Percentiles rank a stretch among this genome's conserved stretches.
Conservation (phyloP, 2,888 invertebrate species). For the Schizaphis graminum region DNA sequence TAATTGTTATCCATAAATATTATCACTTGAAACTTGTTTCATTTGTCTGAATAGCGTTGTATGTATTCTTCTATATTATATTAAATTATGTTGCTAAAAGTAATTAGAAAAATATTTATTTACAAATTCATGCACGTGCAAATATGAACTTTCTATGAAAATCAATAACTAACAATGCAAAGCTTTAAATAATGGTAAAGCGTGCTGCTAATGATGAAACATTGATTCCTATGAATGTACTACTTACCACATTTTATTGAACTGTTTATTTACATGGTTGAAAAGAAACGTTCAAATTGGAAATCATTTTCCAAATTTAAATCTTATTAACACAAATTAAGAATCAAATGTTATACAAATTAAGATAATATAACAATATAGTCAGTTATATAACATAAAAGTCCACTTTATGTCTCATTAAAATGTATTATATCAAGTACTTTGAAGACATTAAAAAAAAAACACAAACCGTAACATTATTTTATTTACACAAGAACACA, state of each 20-base stretch:
- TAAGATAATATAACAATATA: conserved; percentile 11
- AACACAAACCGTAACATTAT: conserved; percentile 8
- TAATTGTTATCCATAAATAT: background rate
- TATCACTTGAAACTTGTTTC: background rate
- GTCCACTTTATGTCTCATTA: conserved; percentile 2
- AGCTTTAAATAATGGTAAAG: background rate
- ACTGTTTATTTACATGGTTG: conserved; percentile 26
- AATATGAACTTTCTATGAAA: background rate
- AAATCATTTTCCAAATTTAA: conserved; percentile 31
- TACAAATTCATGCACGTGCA: conserved; percentile 30
- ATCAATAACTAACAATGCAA: conserved; percentile 45
- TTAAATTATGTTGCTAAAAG: background rate
- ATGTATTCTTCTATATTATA: background rate
- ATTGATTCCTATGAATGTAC: conserved; percentile 11
- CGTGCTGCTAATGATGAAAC: conserved; percentile 28
- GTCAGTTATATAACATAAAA: background rate
- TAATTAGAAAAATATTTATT: background rate
- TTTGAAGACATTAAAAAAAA: conserved; percentile 31
- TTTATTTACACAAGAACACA: background rate
- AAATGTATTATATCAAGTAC: background rate
- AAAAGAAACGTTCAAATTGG: conserved; percentile 44
- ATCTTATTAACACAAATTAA: conserved; percentile 4
- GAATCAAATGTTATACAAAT: background rate
- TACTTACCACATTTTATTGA: conserved; percentile 51
- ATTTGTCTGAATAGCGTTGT: background rate